Evolutionary conservation across 2,113 vertebrate species (phyloP), one percentile per base, ranked within the genome.

Genomic region (Heteronetta atricapilla): DNA sequence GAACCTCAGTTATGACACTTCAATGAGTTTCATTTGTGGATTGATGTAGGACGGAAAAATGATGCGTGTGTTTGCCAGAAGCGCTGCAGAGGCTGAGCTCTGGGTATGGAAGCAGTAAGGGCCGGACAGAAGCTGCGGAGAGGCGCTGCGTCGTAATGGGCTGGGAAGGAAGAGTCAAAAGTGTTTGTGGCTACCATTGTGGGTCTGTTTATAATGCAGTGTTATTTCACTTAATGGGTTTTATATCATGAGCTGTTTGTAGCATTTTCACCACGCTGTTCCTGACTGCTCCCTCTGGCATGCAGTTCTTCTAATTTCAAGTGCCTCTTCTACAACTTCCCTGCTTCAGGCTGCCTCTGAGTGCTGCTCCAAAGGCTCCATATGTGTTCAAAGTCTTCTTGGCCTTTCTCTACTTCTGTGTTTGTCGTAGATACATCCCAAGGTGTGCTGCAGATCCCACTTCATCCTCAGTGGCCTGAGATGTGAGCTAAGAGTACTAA

Each of bases 71-170:
- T 34, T 59, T 59, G 59, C 67, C 8, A 1, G 8, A 31, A 11
- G 72, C 1, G 4, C n/a, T 25, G 10, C 40, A 46, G 56, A 76
- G 34, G 12, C 58, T 22, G 73, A 31, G 40, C 48, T 14, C 58
- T 42, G 33, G 31, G 18, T 26, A 33, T 58, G 9, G 1, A 10
- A 1, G 34, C 3, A 13, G 17, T 6, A 4, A 13, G 88, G 38
- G 63, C 46, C 40, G 34, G 10, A 3, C 0, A 1, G 81, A 18
- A 31, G 10, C n/a, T 17, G 48, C 42, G 10, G 36, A 38, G 25
- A 3, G 29, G 25, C 1, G 8, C 10, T 20, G 23, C 3, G 4
- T 25, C 2, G 59, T 18, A 3, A 34, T 5, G 15, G 33, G 16
- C n/a, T 15, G 22, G 0, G 34, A 20, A 58, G 77, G 42, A 11